Percentiles rank a stretch among this genome's conserved stretches.
Evolutionary conservation across 2,797 vertebrate genomes (phyloP).

Genomic region (Octomys mimax): DNA sequence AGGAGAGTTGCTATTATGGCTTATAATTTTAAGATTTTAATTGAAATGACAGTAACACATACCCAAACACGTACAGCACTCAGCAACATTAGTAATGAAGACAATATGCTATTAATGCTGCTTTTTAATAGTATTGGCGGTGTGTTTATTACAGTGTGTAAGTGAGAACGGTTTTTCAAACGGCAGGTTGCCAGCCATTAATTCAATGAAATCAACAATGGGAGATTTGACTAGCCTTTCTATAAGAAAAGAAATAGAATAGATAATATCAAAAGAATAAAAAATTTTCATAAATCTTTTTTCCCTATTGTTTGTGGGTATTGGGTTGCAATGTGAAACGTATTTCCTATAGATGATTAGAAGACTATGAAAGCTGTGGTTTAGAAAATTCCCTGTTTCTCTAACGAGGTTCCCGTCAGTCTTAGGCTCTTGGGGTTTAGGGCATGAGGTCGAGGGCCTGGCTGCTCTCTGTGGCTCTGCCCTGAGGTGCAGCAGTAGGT

Average conservation of each 20-base stretch:
- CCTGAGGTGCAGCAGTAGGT: not conserved
- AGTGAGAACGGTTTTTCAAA: not conserved
- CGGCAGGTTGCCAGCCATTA: not conserved
- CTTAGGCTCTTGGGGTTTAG: not conserved
- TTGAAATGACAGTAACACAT: constrained; percentile 67
- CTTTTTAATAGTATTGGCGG: not conserved
- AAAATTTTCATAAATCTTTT: not conserved
- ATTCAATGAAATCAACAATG: not conserved
- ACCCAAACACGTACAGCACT: constrained; percentile 3
- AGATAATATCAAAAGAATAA: not conserved
- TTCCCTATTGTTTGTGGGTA: not conserved
- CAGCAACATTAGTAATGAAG: not conserved
- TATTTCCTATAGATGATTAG: not conserved
- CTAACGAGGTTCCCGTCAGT: not conserved
- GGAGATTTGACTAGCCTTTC: not conserved
- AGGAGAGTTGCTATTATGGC: not conserved
- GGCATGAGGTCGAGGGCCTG: not conserved
- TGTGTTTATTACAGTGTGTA: not conserved
- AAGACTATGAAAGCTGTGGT: not conserved
- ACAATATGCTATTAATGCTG: constrained; percentile 4
- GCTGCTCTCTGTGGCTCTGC: not conserved
- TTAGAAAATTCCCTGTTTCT: constrained; percentile 4
- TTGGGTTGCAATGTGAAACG: not conserved
- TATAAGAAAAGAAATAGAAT: not conserved
- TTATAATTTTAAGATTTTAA: constrained; percentile 63